These are phyloP conservation scores for Cheilosia vernalis DNA, from an alignment of 2,888 invertebrate species.

Conservation along the genomic window DNA sequence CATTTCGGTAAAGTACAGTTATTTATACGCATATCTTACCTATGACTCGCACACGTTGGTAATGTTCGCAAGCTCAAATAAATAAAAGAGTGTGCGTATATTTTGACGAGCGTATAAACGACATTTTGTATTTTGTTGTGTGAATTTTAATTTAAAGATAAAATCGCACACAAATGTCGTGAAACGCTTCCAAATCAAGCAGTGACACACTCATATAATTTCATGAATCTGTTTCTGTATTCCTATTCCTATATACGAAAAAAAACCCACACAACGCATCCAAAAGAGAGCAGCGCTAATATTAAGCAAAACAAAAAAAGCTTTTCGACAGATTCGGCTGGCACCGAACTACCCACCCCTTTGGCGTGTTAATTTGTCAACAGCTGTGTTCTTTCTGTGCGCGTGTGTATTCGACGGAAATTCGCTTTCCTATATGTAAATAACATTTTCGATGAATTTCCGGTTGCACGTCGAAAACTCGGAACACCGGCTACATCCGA, in stretches of 20 bases:
- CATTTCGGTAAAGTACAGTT: constrained; percentile 48
- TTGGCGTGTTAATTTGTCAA: neutral
- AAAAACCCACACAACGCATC: constrained; percentile 14
- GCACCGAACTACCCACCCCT: neutral
- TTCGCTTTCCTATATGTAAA: neutral
- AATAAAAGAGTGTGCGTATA: neutral
- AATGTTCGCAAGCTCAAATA: neutral
- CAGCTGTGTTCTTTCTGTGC: constrained; percentile 16
- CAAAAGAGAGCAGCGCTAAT: constrained; percentile 4
- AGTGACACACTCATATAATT: neutral
- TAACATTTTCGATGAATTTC: constrained; percentile 29
- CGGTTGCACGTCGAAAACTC: constrained; percentile 2
- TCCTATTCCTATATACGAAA: neutral
- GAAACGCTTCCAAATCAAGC: neutral
- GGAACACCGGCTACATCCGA: neutral
- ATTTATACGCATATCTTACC: constrained; percentile 43
- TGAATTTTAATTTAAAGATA: neutral
- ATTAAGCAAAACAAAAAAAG: constrained; percentile 22
- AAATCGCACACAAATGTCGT: constrained; percentile 9
- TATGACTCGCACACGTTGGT: constrained; percentile 14
- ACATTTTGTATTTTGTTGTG: constrained; percentile 2
- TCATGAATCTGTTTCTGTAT: neutral
- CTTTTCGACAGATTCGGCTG: neutral
- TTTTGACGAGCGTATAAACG: neutral
- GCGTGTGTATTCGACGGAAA: neutral